phyloP scores from a whole-genome alignment of 2,113 vertebrate species.

The Cephalophus harveyi region DNA sequence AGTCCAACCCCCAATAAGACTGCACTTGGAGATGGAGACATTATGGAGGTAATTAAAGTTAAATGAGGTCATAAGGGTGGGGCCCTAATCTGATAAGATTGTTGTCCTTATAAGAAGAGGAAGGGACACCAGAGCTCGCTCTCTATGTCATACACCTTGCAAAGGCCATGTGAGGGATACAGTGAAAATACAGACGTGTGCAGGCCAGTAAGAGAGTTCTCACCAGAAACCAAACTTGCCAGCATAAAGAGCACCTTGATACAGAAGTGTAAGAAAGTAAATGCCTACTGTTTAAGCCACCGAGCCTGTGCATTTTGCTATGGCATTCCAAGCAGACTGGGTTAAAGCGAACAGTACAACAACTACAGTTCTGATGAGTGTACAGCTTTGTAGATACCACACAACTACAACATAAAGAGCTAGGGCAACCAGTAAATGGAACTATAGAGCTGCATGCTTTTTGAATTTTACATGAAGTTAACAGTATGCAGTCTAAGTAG shows the following conservation, averaged over 20 bases:
- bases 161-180: neutral
- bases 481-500: neutral
- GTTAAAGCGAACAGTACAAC: neutral
- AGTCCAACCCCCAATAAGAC: neutral
- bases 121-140: neutral
- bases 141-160: neutral
- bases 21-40: neutral
- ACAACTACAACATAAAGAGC: neutral
- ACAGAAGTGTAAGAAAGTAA: neutral
- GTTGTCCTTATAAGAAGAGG: neutral
- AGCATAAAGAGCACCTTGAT: neutral
- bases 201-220: neutral
- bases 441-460: neutral
- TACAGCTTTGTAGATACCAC: neutral
- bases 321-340: neutral
- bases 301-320: neutral
- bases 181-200: neutral
- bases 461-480: neutral
- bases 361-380: neutral
- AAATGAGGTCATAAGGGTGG: neutral
- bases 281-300: neutral
- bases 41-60: neutral
- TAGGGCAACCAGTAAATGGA: neutral
- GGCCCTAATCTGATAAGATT: neutral
- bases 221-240: neutral